Evolutionary conservation across 2,888 invertebrate genomes (phyloP).

Genomic region (Embidobia sp.): DNA sequence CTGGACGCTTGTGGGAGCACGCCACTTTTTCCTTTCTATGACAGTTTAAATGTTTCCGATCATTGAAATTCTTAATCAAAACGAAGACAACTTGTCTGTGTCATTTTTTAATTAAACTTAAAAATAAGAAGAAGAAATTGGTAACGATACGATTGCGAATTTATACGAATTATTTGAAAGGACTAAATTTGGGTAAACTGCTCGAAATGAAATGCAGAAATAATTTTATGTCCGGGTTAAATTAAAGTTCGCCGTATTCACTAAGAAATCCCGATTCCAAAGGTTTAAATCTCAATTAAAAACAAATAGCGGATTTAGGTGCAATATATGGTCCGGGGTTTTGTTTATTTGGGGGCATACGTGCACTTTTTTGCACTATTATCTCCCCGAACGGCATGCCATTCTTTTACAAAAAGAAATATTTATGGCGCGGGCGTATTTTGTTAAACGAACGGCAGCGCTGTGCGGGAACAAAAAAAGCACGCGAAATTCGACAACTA

Average conservation of each 20-base stretch:
- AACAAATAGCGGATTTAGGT: slow-evolving; percentile 61
- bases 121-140: no score
- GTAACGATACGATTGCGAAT: no score
- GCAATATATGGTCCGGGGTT: slow-evolving; percentile 57
- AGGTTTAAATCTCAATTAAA: slow-evolving; percentile 64
- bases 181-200: no score
- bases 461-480: no score
- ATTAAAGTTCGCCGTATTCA: slow-evolving; percentile 40
- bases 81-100: no score
- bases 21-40: slow-evolving; percentile 6
- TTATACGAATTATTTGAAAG: no score
- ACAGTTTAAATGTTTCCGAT: slow-evolving; percentile 7
- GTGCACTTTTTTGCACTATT: slow-evolving; percentile 58
- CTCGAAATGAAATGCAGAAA: slow-evolving; percentile 22
- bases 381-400: slow-evolving; percentile 46
- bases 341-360: slow-evolving; percentile 50
- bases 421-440: slow-evolving; percentile 54
- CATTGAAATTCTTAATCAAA: no score
- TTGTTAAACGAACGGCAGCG: slow-evolving; percentile 40
- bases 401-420: slow-evolving; percentile 57
- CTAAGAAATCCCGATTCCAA: slow-evolving; percentile 53
- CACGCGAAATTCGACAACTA: slow-evolving; percentile 24
- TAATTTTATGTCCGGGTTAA: slow-evolving; percentile 40
- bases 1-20: slow-evolving; percentile 40
- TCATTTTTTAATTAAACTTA: no score